A percentile compares a stretch with the other conserved stretches of the same genome.
These are phyloP conservation scores for Brachyhypopomus gauderio DNA, from an alignment of 2,113 vertebrate genomes.

Conservation along the genomic window DNA sequence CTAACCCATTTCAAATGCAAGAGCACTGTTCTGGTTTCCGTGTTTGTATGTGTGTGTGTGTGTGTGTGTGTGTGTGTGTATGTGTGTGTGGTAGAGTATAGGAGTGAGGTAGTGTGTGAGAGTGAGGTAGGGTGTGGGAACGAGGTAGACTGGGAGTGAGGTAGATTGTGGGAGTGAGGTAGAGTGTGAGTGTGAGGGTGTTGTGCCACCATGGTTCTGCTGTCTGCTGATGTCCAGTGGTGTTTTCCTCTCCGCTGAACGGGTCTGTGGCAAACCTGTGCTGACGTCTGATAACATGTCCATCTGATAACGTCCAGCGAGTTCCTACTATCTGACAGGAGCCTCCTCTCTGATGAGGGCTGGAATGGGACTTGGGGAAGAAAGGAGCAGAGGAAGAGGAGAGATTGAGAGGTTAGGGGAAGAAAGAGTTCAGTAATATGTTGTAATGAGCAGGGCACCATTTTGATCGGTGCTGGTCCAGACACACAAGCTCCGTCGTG, in stretches of 20 bases:
- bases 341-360: constrained; percentile 73
- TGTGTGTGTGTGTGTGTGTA: constrained; percentile 61
- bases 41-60: neutral
- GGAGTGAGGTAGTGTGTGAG: too few relatives aligned
- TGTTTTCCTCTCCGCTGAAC: constrained; percentile 40
- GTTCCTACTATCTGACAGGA: constrained; percentile 85
- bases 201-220: constrained; percentile 46
- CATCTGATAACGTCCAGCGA: constrained; percentile 87
- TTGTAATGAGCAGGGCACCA: constrained; percentile 53
- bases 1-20: constrained; percentile 25
- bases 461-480: constrained; percentile 53
- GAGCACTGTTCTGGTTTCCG: constrained; percentile 32
- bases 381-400: neutral
- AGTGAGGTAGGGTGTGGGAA: too few relatives aligned
- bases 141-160: too few relatives aligned
- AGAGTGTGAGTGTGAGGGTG: constrained; percentile 10
- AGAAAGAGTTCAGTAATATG: constrained; percentile 49
- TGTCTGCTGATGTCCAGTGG: constrained; percentile 55
- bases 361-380: constrained; percentile 39
- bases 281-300: constrained; percentile 84
- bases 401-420: constrained; percentile 41
- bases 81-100: neutral
- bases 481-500: constrained; percentile 44
- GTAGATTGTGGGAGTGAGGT: too few relatives aligned
- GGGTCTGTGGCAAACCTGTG: constrained; percentile 73